Percentiles rank a stretch among this genome's conserved stretches.
These are phyloP conservation scores for Perizoma affinitatum DNA, from an alignment of 2,888 invertebrate genomes.

Conservation along the genomic window DNA sequence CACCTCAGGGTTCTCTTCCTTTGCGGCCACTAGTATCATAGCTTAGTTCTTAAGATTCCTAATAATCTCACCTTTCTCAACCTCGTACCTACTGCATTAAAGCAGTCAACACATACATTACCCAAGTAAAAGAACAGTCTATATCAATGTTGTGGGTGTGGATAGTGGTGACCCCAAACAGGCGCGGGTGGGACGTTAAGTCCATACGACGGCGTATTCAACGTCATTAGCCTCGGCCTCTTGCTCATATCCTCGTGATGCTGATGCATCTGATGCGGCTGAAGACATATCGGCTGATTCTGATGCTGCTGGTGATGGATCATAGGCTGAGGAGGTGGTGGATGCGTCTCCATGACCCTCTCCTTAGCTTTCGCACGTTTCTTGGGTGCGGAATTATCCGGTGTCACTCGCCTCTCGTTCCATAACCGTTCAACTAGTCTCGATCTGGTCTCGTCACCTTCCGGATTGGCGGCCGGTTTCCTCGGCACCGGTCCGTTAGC, in stretches of 20 bases:
- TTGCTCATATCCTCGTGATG: conserved; percentile 66
- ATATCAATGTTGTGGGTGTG: conserved; percentile 50
- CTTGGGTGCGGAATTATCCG: conserved; percentile 58
- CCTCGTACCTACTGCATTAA: too few relatives aligned
- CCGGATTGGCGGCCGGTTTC: conserved; percentile 59
- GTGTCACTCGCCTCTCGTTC: conserved; percentile 62
- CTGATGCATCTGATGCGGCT: conserved; percentile 36
- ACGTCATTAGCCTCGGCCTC: conserved; percentile 62
- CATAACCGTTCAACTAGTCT: conserved; percentile 63
- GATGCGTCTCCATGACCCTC: conserved; percentile 51
- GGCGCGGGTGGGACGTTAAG: conserved; percentile 64
- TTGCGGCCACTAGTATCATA: too few relatives aligned
- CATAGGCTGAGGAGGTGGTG: conserved; percentile 31
- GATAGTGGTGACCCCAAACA: conserved; percentile 73
- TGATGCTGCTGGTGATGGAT: conserved; percentile 33
- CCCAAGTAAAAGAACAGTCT: too few relatives aligned
- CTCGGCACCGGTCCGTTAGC: conserved; percentile 69
- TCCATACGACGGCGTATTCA: conserved; percentile 60
- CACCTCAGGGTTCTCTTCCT: too few relatives aligned
- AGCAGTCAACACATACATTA: too few relatives aligned
- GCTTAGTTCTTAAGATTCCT: too few relatives aligned
- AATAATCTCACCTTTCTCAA: too few relatives aligned
- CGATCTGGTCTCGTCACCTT: conserved; percentile 55
- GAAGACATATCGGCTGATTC: conserved; percentile 30
- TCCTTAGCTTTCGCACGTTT: conserved; percentile 67